Percentiles rank a stretch among this genome's conserved stretches.
phyloP scores from a whole-genome alignment of 2,113 vertebrate genomes.

The Oncorhynchus mykiss region DNA sequence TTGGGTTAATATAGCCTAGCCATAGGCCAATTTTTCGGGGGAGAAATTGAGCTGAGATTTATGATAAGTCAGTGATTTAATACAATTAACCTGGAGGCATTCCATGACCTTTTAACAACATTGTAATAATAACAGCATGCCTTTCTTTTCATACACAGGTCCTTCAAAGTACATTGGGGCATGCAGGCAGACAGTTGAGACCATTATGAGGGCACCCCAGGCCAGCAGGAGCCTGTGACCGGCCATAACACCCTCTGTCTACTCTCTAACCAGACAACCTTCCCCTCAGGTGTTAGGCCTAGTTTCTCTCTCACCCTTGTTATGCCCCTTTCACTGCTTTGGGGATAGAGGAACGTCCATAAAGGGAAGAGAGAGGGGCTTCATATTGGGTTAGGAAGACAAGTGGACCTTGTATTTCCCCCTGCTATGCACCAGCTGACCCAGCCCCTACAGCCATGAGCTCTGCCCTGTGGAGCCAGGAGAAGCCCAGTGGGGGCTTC shows the following conservation, averaged over 20 bases:
- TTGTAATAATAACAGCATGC: neutral
- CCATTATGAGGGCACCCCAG: conserved; percentile 27
- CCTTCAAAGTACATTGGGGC: neutral
- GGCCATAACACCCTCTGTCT: neutral
- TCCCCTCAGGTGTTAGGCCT: neutral
- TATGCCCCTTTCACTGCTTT: too few species aligned
- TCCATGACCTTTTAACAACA: neutral
- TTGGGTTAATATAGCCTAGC: neutral
- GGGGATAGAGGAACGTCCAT: too few species aligned
- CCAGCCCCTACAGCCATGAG: conserved; percentile 81
- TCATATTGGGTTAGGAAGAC: too few species aligned
- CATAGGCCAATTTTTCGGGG: neutral
- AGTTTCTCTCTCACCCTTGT: too few species aligned
- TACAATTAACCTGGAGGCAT: neutral
- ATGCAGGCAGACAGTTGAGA: conserved; percentile 27
- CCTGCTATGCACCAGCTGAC: conserved; percentile 22
- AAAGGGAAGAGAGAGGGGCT: too few species aligned
- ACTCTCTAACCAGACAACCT: neutral
- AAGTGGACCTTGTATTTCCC: conserved; percentile 2
- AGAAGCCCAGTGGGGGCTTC: conserved; percentile 87
- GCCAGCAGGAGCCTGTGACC: conserved; percentile 22
- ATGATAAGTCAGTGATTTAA: neutral
- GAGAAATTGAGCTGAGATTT: neutral
- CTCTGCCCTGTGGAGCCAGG: conserved; percentile 94
- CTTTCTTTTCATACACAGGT: conserved; percentile 8